Evolutionary conservation across 2,888 invertebrate species (phyloP).

Genomic region (Thymelicus lineola): DNA sequence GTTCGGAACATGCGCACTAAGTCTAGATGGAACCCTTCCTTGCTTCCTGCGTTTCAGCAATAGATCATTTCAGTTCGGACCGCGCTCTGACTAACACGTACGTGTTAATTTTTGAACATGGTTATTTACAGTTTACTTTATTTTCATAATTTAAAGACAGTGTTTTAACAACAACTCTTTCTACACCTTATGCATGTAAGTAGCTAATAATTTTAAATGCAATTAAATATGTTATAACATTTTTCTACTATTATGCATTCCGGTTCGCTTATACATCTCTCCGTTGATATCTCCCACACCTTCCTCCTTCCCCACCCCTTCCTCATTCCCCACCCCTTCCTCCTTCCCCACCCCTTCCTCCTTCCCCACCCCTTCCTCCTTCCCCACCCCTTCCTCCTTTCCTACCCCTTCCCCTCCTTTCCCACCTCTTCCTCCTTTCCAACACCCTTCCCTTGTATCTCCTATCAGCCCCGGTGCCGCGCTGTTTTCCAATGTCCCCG

Average conservation of each 20-base stretch:
- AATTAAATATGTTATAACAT: too few species aligned
- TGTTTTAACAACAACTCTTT: not conserved
- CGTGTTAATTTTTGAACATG: not conserved
- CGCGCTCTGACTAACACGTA: not conserved
- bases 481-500: too few species aligned
- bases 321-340: not conserved
- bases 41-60: not conserved
- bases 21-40: not conserved
- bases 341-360: not conserved
- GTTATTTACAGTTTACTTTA: not conserved
- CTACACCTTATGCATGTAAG: not conserved
- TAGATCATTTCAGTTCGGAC: not conserved
- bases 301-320: not conserved
- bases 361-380: too few species aligned
- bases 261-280: too few species aligned
- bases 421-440: too few species aligned
- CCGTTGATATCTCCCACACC: too few species aligned
- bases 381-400: too few species aligned
- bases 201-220: not conserved
- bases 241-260: too few species aligned
- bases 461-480: too few species aligned
- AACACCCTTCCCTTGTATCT: too few species aligned
- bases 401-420: too few species aligned
- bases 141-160: not conserved
- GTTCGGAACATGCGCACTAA: constrained; percentile 6